Base-by-base conservation (phyloP, 2,797 vertebrate genomes). In the Spondyliosoma cantharus region DNA sequence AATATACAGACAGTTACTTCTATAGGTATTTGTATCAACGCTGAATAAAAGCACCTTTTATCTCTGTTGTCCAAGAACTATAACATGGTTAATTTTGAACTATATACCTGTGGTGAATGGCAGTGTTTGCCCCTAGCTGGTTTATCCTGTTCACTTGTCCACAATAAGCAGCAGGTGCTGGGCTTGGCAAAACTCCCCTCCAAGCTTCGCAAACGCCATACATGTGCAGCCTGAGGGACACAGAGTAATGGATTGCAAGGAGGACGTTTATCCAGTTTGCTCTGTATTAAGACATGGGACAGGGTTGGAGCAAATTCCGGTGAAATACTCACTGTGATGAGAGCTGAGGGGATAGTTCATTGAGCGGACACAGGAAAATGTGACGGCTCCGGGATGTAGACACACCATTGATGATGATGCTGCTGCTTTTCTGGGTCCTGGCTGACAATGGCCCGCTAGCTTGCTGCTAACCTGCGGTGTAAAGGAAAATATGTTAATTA, bases 131-230 rank as follows among this genome's bases (percentile, higher is more conserved):
- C 63, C 81, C 88, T 76, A 53, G 89, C 84, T 83, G 78, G 80
- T 54, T 72, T 85, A 86, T 91, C 94, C 88, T 71, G 71, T 96
- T 98, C 97, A 98, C 96, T 98, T 96, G 95, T 97, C 96, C 89
- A 97, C 96, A 78, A 96, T 96, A 62, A 93, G 90, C 96, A 94
- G 87, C 94, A 96, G 96, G 97, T 99, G 97, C 97, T 99, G 97
- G 95, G 97, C 97, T 96, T 97, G 97, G 97, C 97, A 98, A 95
- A 98, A 99, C 87, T 98, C 97, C 96, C 97, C 96, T 96, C 97
- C 96, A 86, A 96, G 92, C 50, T 96, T 96, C 96, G 96, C 96
- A 96, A 98, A 97, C 96, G 96, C 97, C 97, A 98, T 99, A 97
- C 97, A 99, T 96, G 96, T 97, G 95, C 95, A 95, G 93, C 96